Evolutionary conservation across 2,113 vertebrate species (phyloP).

Genomic region (Menura novaehollandiae): DNA sequence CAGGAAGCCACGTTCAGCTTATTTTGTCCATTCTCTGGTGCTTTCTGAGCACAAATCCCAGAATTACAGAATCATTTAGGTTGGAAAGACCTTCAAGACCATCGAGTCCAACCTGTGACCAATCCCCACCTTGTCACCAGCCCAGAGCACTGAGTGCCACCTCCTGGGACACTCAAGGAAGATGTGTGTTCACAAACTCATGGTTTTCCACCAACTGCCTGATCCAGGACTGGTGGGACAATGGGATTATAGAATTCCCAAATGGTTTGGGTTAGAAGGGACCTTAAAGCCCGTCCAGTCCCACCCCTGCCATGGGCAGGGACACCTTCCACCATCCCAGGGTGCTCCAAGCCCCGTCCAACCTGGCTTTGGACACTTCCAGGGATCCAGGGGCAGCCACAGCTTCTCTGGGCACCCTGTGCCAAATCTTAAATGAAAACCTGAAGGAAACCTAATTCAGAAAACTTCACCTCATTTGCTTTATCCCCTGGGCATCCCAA

Average conservation of each 20-base stretch:
- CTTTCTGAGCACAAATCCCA: background rate
- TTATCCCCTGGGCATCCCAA: background rate
- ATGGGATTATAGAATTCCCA: background rate
- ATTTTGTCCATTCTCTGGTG: background rate
- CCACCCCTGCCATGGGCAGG: background rate
- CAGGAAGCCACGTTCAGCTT: fast-evolving
- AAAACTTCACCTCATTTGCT: background rate
- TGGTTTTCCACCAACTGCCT: background rate
- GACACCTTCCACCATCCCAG: background rate
- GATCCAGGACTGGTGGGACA: background rate
- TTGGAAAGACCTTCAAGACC: background rate
- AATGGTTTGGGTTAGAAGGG: background rate
- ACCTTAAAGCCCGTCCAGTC: fast-evolving
- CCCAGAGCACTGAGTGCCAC: background rate
- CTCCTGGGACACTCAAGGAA: background rate
- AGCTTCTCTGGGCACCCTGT: fast-evolving
- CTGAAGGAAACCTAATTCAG: background rate
- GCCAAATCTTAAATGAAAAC: background rate
- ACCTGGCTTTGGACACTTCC: fast-evolving
- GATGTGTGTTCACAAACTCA: background rate
- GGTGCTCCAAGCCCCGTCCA: background rate
- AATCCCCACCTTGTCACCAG: background rate
- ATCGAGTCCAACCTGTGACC: background rate
- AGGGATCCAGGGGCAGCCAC: background rate
- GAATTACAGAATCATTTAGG: background rate